Evolutionary conservation across 2,888 invertebrate species (phyloP).

Genomic region (Malachius bipustulatus): DNA sequence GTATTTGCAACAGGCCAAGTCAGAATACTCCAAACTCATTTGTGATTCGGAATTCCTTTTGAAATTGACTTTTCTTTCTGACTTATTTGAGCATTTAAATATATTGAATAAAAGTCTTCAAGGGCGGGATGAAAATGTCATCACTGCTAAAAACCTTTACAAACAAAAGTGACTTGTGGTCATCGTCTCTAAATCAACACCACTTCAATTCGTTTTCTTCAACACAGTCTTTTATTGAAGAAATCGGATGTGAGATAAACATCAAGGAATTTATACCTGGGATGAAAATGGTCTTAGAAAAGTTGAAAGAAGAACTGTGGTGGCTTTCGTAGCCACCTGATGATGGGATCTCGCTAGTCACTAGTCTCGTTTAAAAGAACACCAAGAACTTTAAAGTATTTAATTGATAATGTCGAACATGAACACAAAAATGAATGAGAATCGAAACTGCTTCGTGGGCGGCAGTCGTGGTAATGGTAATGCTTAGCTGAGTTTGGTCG

Average conservation of each 20-base stretch:
- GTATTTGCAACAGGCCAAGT: slow-evolving; percentile 2
- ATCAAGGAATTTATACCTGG: slow-evolving; percentile 8
- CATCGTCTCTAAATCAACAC: background rate
- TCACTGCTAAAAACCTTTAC: slow-evolving; percentile 9
- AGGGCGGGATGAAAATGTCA: slow-evolving; percentile 13
- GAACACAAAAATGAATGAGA: no score
- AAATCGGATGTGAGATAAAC: slow-evolving; percentile 9
- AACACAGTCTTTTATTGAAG: slow-evolving; percentile 1
- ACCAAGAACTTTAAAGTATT: no score
- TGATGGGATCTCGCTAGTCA: no score
- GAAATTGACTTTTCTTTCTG: slow-evolving; percentile 9
- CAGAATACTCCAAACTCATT: slow-evolving; percentile 1
- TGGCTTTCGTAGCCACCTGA: no score
- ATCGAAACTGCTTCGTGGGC: no score
- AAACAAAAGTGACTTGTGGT: background rate
- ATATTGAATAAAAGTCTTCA: slow-evolving; percentile 13
- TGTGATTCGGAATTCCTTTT: slow-evolving; percentile 1
- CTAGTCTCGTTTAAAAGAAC: no score
- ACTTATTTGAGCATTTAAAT: slow-evolving; percentile 14
- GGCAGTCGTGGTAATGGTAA: no score
- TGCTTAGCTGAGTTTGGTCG: no score
- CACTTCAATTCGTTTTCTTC: slow-evolving; percentile 1
- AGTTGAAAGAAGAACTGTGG: slow-evolving; percentile 10
- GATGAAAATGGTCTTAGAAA: slow-evolving; percentile 7
- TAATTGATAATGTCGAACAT: no score